A percentile compares a stretch with the other conserved stretches of the same genome.
Evolutionary conservation across 2,797 vertebrate species (phyloP).

Genomic region (Manis crassicaudata): DNA sequence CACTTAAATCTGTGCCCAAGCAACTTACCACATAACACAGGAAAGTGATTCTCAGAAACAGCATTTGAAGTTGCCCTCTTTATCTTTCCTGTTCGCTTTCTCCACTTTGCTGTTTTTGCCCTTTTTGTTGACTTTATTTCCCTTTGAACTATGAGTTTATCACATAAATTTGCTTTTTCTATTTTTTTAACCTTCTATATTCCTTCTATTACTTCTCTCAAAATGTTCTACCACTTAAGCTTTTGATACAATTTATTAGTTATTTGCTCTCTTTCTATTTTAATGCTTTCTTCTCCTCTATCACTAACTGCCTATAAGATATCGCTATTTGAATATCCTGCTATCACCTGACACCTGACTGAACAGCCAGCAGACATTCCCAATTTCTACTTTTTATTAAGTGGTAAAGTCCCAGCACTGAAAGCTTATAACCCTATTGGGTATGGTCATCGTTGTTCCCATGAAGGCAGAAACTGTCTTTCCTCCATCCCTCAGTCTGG

Average conservation of each 20-base stretch:
- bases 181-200: neutral
- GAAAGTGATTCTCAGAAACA: neutral
- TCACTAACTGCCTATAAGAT: neutral
- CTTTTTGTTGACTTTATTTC: neutral
- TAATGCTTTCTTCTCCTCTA: neutral
- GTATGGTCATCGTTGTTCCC: neutral
- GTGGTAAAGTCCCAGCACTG: neutral
- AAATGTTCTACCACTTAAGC: neutral
- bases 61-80: neutral
- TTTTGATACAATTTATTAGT: neutral
- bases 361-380: neutral
- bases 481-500: neutral
- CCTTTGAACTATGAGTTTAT: neutral
- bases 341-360: neutral
- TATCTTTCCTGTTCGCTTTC: neutral
- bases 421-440: neutral
- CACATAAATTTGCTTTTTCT: neutral
- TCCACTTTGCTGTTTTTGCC: neutral
- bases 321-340: neutral
- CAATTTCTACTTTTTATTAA: neutral
- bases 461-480: neutral
- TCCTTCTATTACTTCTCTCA: constrained; percentile 25
- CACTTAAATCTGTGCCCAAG: neutral
- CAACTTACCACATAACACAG: neutral
- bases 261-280: neutral